Conservation (phyloP, 64 coral and sea anemone species). For the Astreopora myriophthalma region DNA sequence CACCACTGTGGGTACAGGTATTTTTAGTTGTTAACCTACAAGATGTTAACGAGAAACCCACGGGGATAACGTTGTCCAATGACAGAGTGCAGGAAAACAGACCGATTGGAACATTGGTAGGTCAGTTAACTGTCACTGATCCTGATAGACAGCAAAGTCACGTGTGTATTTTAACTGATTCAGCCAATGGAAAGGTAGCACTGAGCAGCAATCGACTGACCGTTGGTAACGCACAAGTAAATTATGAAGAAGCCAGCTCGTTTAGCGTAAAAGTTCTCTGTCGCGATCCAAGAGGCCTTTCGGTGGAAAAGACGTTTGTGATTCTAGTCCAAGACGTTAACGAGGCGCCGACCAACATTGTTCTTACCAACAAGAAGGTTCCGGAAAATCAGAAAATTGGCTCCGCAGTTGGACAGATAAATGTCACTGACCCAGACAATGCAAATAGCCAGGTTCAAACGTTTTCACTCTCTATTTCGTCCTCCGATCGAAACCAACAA, state of each 20-base stretch:
- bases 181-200: constrained; percentile 69
- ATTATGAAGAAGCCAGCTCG: constrained; percentile 70
- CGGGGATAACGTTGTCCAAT: constrained; percentile 66
- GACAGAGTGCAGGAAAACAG: constrained; percentile 64
- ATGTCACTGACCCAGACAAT: constrained; percentile 70
- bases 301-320: constrained; percentile 16
- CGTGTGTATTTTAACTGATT: constrained; percentile 66
- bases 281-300: constrained; percentile 50
- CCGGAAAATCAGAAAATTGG: constrained; percentile 54
- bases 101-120: constrained; percentile 77
- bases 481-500: constrained; percentile 12
- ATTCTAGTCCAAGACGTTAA: constrained; percentile 70
- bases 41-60: constrained; percentile 84
- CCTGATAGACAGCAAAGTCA: constrained; percentile 81
- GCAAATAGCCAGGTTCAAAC: constrained; percentile 41
- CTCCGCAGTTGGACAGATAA: constrained; percentile 20
- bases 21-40: constrained; percentile 48
- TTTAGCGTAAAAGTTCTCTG: constrained; percentile 73
- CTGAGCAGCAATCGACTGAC: constrained; percentile 50
- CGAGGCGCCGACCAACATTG: constrained; percentile 49
- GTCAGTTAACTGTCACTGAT: constrained; percentile 72
- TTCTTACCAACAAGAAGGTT: constrained; percentile 64
- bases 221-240: constrained; percentile 63
- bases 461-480: constrained; percentile 52
- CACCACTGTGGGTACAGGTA: background rate